A percentile compares a stretch with the other conserved stretches of the same genome.
Evolutionary conservation across 2,113 vertebrate species (phyloP).

Genomic region (Microtus pennsylvanicus): DNA sequence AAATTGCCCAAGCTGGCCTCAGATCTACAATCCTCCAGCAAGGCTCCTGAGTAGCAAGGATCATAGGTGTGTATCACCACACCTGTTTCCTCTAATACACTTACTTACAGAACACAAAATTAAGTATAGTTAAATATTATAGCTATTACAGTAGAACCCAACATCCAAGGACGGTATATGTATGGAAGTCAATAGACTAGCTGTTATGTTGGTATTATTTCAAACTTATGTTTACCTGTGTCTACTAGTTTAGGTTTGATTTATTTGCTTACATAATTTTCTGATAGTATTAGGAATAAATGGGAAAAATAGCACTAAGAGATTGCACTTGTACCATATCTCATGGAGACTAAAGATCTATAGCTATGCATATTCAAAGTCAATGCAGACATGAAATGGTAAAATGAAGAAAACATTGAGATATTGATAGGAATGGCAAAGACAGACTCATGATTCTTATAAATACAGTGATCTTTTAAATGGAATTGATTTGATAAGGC

Average conservation of each 20-base stretch:
- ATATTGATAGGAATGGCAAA: conserved; percentile 17
- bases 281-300: not conserved
- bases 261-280: conserved; percentile 1
- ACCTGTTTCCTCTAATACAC: not conserved
- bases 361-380: not conserved
- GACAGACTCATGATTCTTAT: not conserved
- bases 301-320: not conserved
- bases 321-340: not conserved
- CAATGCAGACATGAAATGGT: conserved; percentile 38
- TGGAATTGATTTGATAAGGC: not conserved
- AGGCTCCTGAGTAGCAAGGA: not conserved
- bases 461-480: conserved; percentile 19
- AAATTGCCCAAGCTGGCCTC: not conserved
- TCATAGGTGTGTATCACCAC: not conserved
- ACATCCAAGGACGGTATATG: not conserved
- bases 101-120: conserved; percentile 53
- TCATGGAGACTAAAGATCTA: conserved; percentile 3
- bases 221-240: not conserved
- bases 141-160: not conserved
- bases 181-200: not conserved
- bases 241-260: not conserved
- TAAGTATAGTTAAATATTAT: conserved; percentile 20
- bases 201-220: not conserved
- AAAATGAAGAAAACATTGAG: not conserved
- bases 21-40: not conserved